Evolutionary conservation across 2,113 vertebrate species (phyloP).

Genomic region (Ascaphus truei): DNA sequence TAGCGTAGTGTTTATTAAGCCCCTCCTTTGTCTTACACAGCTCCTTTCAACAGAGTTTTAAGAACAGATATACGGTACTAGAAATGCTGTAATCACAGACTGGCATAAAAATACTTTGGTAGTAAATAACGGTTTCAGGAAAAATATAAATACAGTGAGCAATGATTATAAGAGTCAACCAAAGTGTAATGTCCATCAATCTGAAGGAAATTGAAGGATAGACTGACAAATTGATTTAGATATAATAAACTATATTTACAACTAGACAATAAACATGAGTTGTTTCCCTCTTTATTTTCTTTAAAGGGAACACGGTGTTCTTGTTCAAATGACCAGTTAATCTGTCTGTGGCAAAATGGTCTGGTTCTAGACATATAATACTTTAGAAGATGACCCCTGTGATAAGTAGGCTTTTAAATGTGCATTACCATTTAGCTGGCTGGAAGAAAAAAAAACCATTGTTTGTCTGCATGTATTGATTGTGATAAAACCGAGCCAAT

Average conservation of each 20-base stretch:
- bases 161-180: conserved; percentile 19
- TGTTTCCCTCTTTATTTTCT: conserved; percentile 40
- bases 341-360: conserved; percentile 41
- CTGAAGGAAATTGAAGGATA: background rate
- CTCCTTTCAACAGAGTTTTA: background rate
- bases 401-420: conserved; percentile 34
- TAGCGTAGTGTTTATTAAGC: background rate
- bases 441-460: background rate
- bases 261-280: conserved; percentile 41
- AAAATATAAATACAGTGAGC: conserved; percentile 11
- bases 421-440: background rate
- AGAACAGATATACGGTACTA: background rate
- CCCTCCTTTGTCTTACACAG: background rate
- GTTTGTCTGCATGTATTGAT: no score
- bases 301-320: conserved; percentile 29
- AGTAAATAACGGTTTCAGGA: no score
- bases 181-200: conserved; percentile 6
- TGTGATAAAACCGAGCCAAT: no score
- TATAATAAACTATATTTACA: conserved; percentile 53
- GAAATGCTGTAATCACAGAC: background rate
- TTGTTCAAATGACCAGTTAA: conserved; percentile 38
- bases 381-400: conserved; percentile 44
- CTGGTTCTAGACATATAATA: conserved; percentile 36
- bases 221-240: conserved; percentile 53
- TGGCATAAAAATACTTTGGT: background rate